Evolutionary conservation across 2,113 vertebrate genomes (phyloP).

Genomic region (Ceuthmochares aereus): DNA sequence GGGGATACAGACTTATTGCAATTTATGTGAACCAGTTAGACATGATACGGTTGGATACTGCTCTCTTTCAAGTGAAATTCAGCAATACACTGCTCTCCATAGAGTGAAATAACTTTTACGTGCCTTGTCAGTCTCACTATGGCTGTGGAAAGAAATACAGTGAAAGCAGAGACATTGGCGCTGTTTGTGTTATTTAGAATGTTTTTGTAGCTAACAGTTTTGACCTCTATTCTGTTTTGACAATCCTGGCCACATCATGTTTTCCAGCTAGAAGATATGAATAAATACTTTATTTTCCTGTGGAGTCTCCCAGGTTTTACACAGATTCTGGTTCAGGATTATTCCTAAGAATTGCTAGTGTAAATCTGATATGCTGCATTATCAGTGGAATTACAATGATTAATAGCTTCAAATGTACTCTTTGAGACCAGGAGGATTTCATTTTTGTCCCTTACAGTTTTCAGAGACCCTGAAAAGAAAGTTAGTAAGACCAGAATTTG

Average conservation of each 20-base stretch:
- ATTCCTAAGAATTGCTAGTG: background rate
- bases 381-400: background rate
- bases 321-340: background rate
- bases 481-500: background rate
- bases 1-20: background rate
- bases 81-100: constrained; percentile 17
- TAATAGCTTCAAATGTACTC: background rate
- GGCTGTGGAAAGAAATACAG: constrained; percentile 66
- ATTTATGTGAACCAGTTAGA: constrained; percentile 16
- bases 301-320: constrained; percentile 4
- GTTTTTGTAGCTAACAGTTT: constrained; percentile 61
- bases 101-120: constrained; percentile 67
- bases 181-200: constrained; percentile 56
- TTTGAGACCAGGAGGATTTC: background rate
- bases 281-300: constrained; percentile 39
- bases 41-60: background rate
- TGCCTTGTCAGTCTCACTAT: constrained; percentile 26
- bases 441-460: background rate
- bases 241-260: background rate
- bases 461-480: background rate
- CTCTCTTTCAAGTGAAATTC: constrained; percentile 46
- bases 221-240: constrained; percentile 48
- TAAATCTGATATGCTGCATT: background rate
- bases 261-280: constrained; percentile 33
- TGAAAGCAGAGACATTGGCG: constrained; percentile 36